Conservation (phyloP, 2,797 vertebrate species). For the Intellagama lesueurii region DNA sequence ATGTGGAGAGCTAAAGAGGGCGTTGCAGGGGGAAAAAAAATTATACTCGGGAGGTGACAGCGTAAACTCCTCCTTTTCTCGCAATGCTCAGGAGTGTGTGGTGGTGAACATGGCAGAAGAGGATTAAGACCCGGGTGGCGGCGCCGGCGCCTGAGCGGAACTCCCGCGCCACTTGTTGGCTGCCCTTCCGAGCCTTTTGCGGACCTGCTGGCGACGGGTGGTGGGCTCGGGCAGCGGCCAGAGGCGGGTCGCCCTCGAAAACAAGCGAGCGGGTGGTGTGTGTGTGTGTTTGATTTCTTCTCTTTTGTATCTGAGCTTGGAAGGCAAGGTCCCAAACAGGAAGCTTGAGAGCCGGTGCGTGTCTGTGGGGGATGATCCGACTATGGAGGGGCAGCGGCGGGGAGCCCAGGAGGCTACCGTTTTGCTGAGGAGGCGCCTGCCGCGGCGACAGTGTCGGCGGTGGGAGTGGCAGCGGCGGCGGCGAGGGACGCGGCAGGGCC, state of each 20-base stretch:
- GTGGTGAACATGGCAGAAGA: constrained; percentile 47
- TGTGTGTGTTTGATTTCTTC: too few species aligned
- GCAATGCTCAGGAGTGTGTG: constrained; percentile 57
- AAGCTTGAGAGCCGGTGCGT: neutral
- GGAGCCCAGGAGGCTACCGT: constrained; percentile 15
- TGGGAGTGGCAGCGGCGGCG: neutral
- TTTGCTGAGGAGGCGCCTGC: constrained; percentile 27
- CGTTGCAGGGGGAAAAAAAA: constrained; percentile 65
- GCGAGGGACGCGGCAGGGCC: neutral
- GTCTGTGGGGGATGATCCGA: constrained; percentile 45
- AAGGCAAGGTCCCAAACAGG: too few species aligned
- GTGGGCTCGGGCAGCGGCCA: neutral
- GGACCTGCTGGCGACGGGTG: neutral
- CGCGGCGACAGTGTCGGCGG: neutral
- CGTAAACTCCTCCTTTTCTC: constrained; percentile 57
- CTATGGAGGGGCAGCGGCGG: constrained; percentile 51
- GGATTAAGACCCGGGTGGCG: constrained; percentile 17
- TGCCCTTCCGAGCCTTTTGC: neutral
- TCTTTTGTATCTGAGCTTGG: too few species aligned
- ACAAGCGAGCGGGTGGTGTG: neutral
- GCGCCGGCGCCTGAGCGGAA: neutral
- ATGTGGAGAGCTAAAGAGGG: constrained; percentile 60
- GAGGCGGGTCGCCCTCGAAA: neutral
- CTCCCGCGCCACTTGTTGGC: constrained; percentile 27
- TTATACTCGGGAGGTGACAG: constrained; percentile 63